These are phyloP conservation scores for Aphelenchoides fujianensis DNA, from an alignment of 1,140 invertebrate genomes.

Conservation along the genomic window DNA sequence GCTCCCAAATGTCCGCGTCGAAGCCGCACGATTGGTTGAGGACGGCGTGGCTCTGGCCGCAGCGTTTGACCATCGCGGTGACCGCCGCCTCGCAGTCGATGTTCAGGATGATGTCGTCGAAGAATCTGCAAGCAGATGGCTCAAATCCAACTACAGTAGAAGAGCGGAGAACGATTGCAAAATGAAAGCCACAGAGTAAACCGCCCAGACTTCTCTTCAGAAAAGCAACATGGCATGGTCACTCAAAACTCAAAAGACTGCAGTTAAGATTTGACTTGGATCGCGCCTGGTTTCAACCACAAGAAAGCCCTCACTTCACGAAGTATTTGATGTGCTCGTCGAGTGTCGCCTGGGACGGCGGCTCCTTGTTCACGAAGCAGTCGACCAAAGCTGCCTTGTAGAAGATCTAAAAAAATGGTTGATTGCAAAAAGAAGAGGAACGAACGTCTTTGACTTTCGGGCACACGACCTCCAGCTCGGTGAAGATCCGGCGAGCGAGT, in stretches of 20 bases:
- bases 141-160: too few species aligned
- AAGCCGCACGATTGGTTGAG: conserved; percentile 51
- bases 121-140: conserved; percentile 47
- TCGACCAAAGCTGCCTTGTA: conserved; percentile 61
- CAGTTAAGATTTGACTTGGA: too few species aligned
- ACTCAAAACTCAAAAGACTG: too few species aligned
- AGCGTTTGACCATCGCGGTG: conserved; percentile 32
- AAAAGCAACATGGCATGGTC: too few species aligned
- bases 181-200: too few species aligned
- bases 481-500: conserved; percentile 56
- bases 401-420: conserved; percentile 61
- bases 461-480: conserved; percentile 54
- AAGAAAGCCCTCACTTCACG: conserved; percentile 48
- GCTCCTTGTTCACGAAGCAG: conserved; percentile 57
- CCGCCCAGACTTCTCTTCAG: too few species aligned
- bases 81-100: conserved; percentile 50
- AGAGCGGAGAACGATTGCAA: too few species aligned
- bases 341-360: conserved; percentile 50
- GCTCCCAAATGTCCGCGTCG: conserved; percentile 57
- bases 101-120: conserved; percentile 53
- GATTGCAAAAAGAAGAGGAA: too few species aligned
- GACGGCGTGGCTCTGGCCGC: conserved; percentile 43
- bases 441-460: conserved; percentile 62
- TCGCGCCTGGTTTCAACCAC: too few species aligned
- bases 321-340: conserved; percentile 60